phyloP scores from a whole-genome alignment of 2,113 vertebrate species.

The Alces alces region DNA sequence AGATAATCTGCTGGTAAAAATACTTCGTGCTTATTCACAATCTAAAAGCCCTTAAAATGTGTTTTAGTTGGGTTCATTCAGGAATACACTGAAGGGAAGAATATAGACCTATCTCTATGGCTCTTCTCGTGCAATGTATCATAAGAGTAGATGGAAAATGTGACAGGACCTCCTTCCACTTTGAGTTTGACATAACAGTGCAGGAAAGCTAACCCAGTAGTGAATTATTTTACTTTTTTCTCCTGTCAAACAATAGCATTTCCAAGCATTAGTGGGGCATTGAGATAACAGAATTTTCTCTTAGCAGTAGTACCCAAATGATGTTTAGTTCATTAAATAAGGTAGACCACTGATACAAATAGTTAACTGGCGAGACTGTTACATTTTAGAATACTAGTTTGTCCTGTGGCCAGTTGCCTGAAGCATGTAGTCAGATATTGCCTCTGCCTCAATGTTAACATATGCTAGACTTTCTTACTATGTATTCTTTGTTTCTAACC shows the following conservation, averaged over 20 bases:
- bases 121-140: not conserved
- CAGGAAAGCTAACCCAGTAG: not conserved
- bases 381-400: not conserved
- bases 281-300: not conserved
- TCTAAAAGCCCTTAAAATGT: not conserved
- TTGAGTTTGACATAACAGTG: not conserved
- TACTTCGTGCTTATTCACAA: not conserved
- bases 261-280: not conserved
- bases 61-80: not conserved
- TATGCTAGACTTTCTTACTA: not conserved
- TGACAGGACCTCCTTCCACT: not conserved
- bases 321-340: not conserved
- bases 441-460: not conserved
- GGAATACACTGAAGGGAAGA: not conserved
- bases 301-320: not conserved
- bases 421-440: not conserved
- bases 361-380: not conserved
- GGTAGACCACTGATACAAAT: fast-evolving
- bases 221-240: not conserved
- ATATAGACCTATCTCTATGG: not conserved
- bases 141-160: not conserved
- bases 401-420: not conserved
- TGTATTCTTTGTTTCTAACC: not conserved
- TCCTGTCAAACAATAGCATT: not conserved
- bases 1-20: not conserved